Evolutionary conservation across 2,113 vertebrate genomes (phyloP).

Genomic region (Corydoras sp.): DNA sequence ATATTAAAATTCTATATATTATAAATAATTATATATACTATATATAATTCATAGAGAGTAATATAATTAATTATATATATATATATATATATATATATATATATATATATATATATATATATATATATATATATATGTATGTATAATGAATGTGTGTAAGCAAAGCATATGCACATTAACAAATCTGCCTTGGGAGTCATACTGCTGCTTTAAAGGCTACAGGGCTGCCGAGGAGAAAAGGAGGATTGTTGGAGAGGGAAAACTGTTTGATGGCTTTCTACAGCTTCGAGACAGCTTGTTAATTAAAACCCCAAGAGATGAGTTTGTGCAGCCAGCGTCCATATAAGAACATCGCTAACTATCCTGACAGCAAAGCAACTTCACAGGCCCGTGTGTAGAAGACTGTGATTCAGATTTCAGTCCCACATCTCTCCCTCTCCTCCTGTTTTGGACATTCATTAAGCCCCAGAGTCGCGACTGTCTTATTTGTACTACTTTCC

Average conservation of each 20-base stretch:
- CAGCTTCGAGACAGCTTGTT: conserved; percentile 71
- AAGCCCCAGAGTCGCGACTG: conserved; percentile 4
- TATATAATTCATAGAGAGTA: no score
- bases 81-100: no score
- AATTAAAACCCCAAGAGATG: conserved; percentile 74
- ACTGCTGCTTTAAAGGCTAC: conserved; percentile 58
- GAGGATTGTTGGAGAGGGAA: conserved; percentile 51
- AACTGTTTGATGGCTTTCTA: conserved; percentile 65
- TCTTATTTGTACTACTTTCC: conserved; percentile 24
- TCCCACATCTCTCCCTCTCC: conserved; percentile 57
- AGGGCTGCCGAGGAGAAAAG: conserved; percentile 44
- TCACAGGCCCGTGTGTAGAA: conserved; percentile 56
- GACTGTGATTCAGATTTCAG: conserved; percentile 39
- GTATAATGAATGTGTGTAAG: no score
- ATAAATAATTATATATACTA: no score
- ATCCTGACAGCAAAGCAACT: conserved; percentile 70
- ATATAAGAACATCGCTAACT: conserved; percentile 73
- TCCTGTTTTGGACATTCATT: conserved; percentile 29
- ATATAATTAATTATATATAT: no score
- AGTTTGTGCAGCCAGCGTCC: conserved; percentile 65
- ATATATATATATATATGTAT: no score
- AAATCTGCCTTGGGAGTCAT: conserved; percentile 38
- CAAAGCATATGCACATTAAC: conserved; percentile 18
- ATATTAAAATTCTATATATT: no score
- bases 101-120: no score